A percentile compares a stretch with the other conserved stretches of the same genome.
phyloP scores from a whole-genome alignment of 2,113 vertebrate species.

The Oncorhynchus keta region DNA sequence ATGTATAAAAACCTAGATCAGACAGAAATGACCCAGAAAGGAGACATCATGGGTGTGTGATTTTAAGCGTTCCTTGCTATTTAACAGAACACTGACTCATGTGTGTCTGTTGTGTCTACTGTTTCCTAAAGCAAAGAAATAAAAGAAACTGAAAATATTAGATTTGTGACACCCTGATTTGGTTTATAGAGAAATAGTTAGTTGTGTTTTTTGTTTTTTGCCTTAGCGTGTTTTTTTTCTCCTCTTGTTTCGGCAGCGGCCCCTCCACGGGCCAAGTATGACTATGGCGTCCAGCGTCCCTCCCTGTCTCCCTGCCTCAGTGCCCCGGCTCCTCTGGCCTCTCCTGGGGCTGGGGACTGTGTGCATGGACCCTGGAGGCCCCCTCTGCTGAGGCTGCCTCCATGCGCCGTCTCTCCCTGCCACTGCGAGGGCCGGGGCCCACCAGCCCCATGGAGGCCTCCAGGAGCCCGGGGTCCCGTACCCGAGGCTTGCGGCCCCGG shows the following conservation, averaged over 20 bases:
- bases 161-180: slow-evolving; percentile 84
- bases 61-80: slow-evolving; percentile 75
- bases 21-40: slow-evolving; percentile 75
- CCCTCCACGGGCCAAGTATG: slow-evolving; percentile 8
- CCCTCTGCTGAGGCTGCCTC: slow-evolving; percentile 56
- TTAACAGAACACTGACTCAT: slow-evolving; percentile 66
- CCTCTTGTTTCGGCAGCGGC: slow-evolving; percentile 54
- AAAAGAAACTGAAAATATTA: slow-evolving; percentile 72
- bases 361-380: slow-evolving; percentile 53
- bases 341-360: slow-evolving; percentile 66
- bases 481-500: slow-evolving; percentile 87
- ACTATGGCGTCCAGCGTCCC: slow-evolving; percentile 47
- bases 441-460: slow-evolving; percentile 57
- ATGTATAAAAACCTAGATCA: slow-evolving; percentile 60
- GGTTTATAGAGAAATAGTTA: slow-evolving; percentile 79
- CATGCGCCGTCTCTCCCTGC: slow-evolving; percentile 60
- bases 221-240: slow-evolving; percentile 47
- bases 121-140: slow-evolving; percentile 68
- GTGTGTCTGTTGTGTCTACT: slow-evolving; percentile 65
- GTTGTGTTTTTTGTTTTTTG: slow-evolving; percentile 62
- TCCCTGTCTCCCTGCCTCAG: slow-evolving; percentile 47
- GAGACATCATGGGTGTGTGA: slow-evolving; percentile 68
- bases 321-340: slow-evolving; percentile 56
- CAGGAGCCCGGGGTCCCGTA: slow-evolving; percentile 73
- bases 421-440: slow-evolving; percentile 47